phyloP scores from a whole-genome alignment of 2,888 invertebrate species.

The Caenorhabditis sp. region DNA sequence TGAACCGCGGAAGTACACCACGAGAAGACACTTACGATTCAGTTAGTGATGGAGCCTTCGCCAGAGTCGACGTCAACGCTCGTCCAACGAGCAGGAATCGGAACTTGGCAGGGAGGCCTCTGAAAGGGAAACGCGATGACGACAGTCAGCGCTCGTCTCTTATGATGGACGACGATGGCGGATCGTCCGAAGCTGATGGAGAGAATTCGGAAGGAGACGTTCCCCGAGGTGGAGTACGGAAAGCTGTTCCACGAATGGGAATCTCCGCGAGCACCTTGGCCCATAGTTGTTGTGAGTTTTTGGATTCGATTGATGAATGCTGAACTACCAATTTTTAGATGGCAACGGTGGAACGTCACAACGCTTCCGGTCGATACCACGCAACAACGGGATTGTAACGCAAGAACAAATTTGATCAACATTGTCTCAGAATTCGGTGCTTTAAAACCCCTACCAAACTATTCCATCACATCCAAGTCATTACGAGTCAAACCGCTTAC shows the following conservation, averaged over 20 bases:
- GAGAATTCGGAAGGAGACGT: slow-evolving; percentile 71
- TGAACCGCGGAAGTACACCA: slow-evolving; percentile 63
- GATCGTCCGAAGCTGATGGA: slow-evolving; percentile 73
- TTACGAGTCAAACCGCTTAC: slow-evolving; percentile 54
- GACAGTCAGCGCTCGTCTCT: slow-evolving; percentile 75
- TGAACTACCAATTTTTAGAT: slow-evolving; percentile 50
- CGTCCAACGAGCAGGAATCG: slow-evolving; percentile 75
- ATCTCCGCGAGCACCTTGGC: slow-evolving; percentile 70
- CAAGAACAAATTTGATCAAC: slow-evolving; percentile 55
- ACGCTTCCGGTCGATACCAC: slow-evolving; percentile 65
- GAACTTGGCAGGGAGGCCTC: slow-evolving; percentile 66
- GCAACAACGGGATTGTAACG: slow-evolving; percentile 51
- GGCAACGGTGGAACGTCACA: slow-evolving; percentile 51
- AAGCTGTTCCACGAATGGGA: slow-evolving; percentile 72
- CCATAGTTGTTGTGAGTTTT: slow-evolving; percentile 68
- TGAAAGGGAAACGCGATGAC: slow-evolving; percentile 72
- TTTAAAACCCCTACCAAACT: slow-evolving; percentile 47
- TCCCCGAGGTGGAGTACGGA: slow-evolving; percentile 58
- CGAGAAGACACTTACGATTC: slow-evolving; percentile 72
- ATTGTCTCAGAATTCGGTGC: slow-evolving; percentile 47
- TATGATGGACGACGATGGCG: slow-evolving; percentile 72
- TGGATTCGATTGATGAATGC: no score
- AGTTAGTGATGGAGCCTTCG: slow-evolving; percentile 65
- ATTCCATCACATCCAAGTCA: slow-evolving; percentile 57
- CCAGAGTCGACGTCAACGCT: slow-evolving; percentile 52